Percentiles rank a stretch among this genome's conserved stretches.
Evolutionary conservation across 2,113 vertebrate genomes (phyloP).

Genomic region (Otolemur garnettii): DNA sequence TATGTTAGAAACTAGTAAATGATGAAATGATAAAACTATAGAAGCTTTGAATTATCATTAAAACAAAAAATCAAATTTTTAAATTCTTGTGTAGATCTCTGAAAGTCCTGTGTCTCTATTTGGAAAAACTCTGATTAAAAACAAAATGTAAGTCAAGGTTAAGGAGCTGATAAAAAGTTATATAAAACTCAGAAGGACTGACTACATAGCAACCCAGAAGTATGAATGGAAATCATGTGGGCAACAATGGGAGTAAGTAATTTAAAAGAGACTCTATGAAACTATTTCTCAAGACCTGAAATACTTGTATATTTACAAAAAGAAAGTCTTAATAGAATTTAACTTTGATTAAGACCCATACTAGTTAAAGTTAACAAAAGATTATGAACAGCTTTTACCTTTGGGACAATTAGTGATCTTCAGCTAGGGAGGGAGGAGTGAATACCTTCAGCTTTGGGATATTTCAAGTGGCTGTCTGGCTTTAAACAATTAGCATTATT

Average conservation of each 20-base stretch:
- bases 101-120: not conserved
- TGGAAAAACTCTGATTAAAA: slow-evolving; percentile 2
- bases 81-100: not conserved
- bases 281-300: slow-evolving; percentile 31
- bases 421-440: not conserved
- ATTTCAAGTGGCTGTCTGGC: not conserved
- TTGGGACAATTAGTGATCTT: slow-evolving; percentile 2
- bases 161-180: not conserved
- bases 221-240: not conserved
- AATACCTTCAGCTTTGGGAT: not conserved
- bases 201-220: not conserved
- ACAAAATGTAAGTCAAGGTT: slow-evolving; percentile 15
- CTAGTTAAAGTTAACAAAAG: not conserved
- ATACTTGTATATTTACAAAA: not conserved
- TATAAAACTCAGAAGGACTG: not conserved
- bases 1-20: not conserved
- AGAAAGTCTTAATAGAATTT: not conserved
- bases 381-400: not conserved
- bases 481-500: not conserved
- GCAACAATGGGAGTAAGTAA: not conserved
- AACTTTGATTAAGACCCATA: not conserved
- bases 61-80: not conserved
- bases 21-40: not conserved
- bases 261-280: not conserved
- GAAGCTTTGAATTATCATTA: not conserved